Evolutionary conservation across 2,113 vertebrate species (phyloP).

Genomic region (Eretmochelys imbricata): DNA sequence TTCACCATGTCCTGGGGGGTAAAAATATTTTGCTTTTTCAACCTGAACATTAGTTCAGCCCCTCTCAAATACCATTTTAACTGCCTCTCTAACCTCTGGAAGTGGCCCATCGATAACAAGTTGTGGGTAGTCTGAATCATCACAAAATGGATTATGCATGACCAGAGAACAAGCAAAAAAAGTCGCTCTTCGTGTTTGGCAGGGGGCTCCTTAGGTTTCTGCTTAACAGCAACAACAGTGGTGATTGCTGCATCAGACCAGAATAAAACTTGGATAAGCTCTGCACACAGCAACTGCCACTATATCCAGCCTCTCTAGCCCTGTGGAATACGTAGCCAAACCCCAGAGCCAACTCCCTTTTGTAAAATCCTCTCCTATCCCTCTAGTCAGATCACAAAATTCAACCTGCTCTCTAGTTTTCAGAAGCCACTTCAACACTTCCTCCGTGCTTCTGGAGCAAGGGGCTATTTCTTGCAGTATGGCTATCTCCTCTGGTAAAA

Average conservation of each 20-base stretch:
- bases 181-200: too few species aligned
- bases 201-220: too few species aligned
- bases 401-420: not conserved
- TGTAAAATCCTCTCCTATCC: not conserved
- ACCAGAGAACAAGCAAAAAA: too few species aligned
- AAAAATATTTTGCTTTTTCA: not conserved
- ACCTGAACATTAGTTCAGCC: not conserved
- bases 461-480: too few species aligned
- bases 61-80: not conserved
- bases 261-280: too few species aligned
- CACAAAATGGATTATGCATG: not conserved
- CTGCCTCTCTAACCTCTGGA: not conserved
- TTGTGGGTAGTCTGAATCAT: not conserved
- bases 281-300: too few species aligned
- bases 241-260: too few species aligned
- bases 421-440: not conserved
- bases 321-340: not conserved
- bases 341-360: not conserved
- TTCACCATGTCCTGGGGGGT: too few species aligned
- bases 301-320: not conserved
- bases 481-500: not conserved
- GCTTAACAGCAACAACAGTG: too few species aligned
- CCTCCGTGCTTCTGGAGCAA: not conserved
- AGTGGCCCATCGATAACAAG: not conserved
- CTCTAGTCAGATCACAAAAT: not conserved